Percentiles rank a stretch among this genome's conserved stretches.
Evolutionary conservation across 2,888 invertebrate genomes (phyloP).

Genomic region (Drosophila nr. medialis): DNA sequence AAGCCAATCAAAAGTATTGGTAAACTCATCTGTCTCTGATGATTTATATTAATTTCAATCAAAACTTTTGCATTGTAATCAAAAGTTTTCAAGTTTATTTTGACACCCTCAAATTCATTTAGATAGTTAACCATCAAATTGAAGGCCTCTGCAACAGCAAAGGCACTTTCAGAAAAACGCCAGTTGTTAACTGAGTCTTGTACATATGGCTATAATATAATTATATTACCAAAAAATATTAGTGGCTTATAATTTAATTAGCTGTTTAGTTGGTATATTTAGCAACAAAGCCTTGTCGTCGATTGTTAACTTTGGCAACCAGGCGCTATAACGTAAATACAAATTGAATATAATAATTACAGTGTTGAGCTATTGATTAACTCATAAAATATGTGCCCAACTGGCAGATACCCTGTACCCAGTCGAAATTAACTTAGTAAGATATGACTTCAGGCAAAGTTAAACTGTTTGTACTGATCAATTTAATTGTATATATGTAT

Average conservation of each 20-base stretch:
- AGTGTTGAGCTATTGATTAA: background rate
- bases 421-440: background rate
- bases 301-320: conserved; percentile 16
- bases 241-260: background rate
- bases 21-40: conserved; percentile 16
- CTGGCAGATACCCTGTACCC: background rate
- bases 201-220: background rate
- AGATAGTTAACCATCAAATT: background rate
- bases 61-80: conserved; percentile 6
- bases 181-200: background rate
- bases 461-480: background rate
- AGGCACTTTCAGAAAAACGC: background rate
- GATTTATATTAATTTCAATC: conserved; percentile 14
- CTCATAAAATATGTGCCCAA: background rate
- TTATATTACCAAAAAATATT: background rate
- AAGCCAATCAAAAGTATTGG: conserved; percentile 2
- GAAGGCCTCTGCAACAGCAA: background rate
- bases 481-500: background rate
- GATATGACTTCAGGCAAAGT: background rate
- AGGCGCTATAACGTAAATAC: background rate
- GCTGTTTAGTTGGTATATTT: conserved; percentile 11
- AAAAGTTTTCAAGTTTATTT: background rate
- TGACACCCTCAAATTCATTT: background rate
- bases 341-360: background rate
- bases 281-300: conserved; percentile 27